Percentiles rank a stretch among this genome's conserved stretches.
Conservation (phyloP, 2,888 invertebrate species). For the Lasioglossum lativentre region DNA sequence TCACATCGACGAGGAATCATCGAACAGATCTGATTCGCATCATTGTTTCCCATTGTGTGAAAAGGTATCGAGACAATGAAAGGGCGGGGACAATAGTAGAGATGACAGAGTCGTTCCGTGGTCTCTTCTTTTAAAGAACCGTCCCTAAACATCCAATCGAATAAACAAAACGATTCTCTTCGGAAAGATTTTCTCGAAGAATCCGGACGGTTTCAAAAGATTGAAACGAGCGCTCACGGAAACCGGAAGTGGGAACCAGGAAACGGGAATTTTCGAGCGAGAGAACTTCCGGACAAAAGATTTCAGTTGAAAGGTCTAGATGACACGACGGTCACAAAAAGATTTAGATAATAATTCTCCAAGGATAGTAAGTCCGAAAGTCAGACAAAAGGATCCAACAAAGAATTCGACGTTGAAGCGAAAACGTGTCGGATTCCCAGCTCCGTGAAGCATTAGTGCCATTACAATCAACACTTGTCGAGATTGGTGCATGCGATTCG, state of each 20-base stretch:
- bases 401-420: background rate
- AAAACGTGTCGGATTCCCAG: background rate
- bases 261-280: conserved; percentile 52
- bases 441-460: conserved; percentile 29
- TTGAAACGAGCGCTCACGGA: conserved; percentile 11
- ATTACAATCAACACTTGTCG: background rate
- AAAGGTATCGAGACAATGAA: conserved; percentile 50
- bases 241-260: conserved; percentile 31
- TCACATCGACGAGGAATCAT: conserved; percentile 36
- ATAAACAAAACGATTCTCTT: background rate
- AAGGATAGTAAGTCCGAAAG: background rate
- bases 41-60: conserved; percentile 11
- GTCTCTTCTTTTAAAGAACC: background rate
- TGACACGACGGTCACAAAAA: background rate
- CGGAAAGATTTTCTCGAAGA: background rate
- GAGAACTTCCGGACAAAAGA: conserved; percentile 21
- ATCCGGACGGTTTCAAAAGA: background rate
- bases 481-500: background rate
- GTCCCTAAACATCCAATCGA: background rate
- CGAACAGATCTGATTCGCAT: conserved; percentile 30
- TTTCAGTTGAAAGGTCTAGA: background rate
- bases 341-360: background rate
- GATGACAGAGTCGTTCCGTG: conserved; percentile 9
- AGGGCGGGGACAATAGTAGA: conserved; percentile 22
- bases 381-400: background rate